These are phyloP conservation scores for Drosophila virilis DNA, from an alignment of 1,140 invertebrate species.

Conservation along the genomic window DNA sequence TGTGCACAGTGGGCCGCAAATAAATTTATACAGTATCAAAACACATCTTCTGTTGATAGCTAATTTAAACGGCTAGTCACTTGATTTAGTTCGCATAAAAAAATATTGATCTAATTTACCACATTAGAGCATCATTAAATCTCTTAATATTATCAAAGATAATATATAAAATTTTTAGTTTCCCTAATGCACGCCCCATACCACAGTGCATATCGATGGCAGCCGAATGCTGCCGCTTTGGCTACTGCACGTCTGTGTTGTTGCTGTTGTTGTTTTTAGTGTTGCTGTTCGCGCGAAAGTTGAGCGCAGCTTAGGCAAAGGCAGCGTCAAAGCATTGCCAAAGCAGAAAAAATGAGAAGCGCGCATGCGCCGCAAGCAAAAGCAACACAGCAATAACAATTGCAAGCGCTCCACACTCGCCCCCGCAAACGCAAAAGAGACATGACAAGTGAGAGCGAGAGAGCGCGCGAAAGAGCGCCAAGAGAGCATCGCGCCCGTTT, in stretches of 20 bases:
- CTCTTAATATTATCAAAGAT: neutral
- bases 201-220: constrained; percentile 46
- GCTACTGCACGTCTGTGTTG: constrained; percentile 53
- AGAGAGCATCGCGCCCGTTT: constrained; percentile 15
- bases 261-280: constrained; percentile 34
- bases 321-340: constrained; percentile 60
- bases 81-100: neutral
- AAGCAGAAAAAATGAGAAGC: constrained; percentile 38
- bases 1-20: constrained; percentile 44
- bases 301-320: constrained; percentile 58
- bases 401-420: constrained; percentile 33
- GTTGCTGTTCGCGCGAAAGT: constrained; percentile 62
- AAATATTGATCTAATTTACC: neutral
- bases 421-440: constrained; percentile 29
- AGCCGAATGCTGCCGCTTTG: constrained; percentile 30
- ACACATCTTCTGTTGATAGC: too few relatives aligned
- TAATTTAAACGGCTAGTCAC: too few relatives aligned
- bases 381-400: constrained; percentile 45
- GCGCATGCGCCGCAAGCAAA: constrained; percentile 61
- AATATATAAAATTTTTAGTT: neutral
- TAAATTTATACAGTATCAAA: neutral
- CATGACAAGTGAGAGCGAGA: constrained; percentile 8
- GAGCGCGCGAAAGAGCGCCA: constrained; percentile 27
- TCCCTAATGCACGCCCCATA: neutral
- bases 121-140: neutral